Evolutionary conservation across 2,797 vertebrate genomes (phyloP), one percentile per base, ranked within the genome.

Genomic region (Apogon hyalosoma): DNA sequence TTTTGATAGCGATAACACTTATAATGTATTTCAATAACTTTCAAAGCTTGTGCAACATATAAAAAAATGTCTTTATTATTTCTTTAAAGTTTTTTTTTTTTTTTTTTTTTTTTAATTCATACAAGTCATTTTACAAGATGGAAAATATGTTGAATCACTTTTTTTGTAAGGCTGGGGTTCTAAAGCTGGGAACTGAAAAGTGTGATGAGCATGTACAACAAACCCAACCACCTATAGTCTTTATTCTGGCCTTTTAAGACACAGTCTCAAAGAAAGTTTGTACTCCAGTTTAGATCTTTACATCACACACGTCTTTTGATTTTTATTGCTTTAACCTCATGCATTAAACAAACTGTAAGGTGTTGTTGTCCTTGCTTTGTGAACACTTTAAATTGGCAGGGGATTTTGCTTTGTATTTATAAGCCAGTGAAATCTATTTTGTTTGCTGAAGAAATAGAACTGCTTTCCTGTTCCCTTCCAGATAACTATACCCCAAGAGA

Each of bases 401-500:
- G 15, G 11, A 50, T n/a, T 33, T 19, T 2, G 4, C n/a, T 36
- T 15, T 18, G 12, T 3, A 52, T 61, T 61, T 63, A 47, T 49
- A 10, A 6, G 53, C 40, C 51, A 62, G 21, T 61, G 2, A 47
- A 54, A 60, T 59, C 12, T 3, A 28, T 53, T 55, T 45, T 39
- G 14, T 64, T 47, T 53, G 40, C 28, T 12, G n/a, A 42, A 16
- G 21, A 57, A 70, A 60, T 55, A 21, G 2, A 72, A 41, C 10
- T 0, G 16, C 24, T 33, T 33, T 41, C 55, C 15, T 53, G n/a
- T 57, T 16, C 50, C 55, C n/a, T 50, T 4, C 36, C 6, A 38
- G 51, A 18, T 31, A 63, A 49, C 3, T 7, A 47, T 24, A 45
- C 15, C 19, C 42, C 4, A 43, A 9, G n/a, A 60, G 11, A 41